Percentiles rank a stretch among this genome's conserved stretches.
Evolutionary conservation across 2,797 vertebrate genomes (phyloP).

Genomic region (Bufotes viridis): DNA sequence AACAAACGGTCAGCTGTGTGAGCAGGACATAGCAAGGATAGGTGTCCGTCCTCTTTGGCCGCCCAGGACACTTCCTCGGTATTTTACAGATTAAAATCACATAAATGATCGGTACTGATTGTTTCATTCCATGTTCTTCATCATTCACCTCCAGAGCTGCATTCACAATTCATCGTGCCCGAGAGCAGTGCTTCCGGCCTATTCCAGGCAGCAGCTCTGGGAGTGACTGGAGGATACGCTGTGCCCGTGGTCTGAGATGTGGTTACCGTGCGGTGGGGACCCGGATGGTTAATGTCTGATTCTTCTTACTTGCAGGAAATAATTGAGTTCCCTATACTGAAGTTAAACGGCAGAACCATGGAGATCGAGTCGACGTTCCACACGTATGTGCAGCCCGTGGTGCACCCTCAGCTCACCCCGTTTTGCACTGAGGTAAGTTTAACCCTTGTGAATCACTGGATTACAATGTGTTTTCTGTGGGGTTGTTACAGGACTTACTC

Average conservation of each 20-base stretch:
- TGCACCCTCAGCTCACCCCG: slow-evolving; percentile 82
- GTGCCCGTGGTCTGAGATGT: neutral
- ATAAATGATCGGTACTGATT: no score
- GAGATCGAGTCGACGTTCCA: slow-evolving; percentile 85
- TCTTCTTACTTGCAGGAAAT: slow-evolving; percentile 74
- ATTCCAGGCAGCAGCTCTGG: neutral
- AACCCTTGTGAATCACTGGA: neutral
- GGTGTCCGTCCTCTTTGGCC: neutral
- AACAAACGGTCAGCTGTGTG: neutral
- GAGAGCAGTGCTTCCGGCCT: neutral
- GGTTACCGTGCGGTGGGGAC: no score
- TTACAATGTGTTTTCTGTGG: no score
- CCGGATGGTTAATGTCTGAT: no score
- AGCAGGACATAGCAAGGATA: neutral
- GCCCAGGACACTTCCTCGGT: no score
- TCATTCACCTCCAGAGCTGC: neutral
- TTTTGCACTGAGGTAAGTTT: slow-evolving; percentile 83
- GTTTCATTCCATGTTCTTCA: neutral
- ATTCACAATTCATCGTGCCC: neutral
- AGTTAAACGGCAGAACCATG: slow-evolving; percentile 83
- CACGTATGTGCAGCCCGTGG: slow-evolving; percentile 84
- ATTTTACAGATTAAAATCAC: no score
- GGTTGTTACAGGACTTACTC: no score
- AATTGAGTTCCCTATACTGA: slow-evolving; percentile 84
- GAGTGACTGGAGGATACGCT: neutral